Evolutionary conservation across 2,888 invertebrate species (phyloP), one percentile per base, ranked within the genome.

Genomic region (Suillia variegata): DNA sequence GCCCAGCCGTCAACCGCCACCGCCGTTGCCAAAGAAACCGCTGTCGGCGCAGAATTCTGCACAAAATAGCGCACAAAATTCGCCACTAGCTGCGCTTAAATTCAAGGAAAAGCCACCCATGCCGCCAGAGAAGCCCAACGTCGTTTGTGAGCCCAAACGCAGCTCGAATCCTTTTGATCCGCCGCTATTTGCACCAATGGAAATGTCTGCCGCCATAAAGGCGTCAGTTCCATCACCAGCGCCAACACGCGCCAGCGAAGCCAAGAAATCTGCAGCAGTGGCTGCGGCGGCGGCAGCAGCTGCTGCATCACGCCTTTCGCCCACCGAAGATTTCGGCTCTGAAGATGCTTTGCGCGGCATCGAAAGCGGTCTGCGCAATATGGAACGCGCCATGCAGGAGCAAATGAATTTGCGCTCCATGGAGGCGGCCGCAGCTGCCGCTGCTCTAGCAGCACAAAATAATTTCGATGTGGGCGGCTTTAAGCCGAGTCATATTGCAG

Each of bases 381-480:
- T 82, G 82, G 82, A 82, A 62, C 76, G 82, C 18, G 82, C 82
- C 56, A 82, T 82, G 82, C 81, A 82, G 67, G 82, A 82, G 62
- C 82, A 82, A 69, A 80, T 82, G 77, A 82, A 78, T 62, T 58
- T 82, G 42, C 70, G 82, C 17, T 79, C 76, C 24, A 63, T 80
- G 58, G 82, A 82, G 67, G 78, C 75, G 0, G 76, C 75, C 2
- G 71, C 64, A 1, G 68, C 58, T 1, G 61, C 66, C 2, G 60
- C 63, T 5, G 68, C 58, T 1, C 60, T 65, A 2, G 60, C 63
- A 4, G 61, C 70, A 34, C 75, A 74, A 47, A 75, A 75, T 54
- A 77, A 73, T 47, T 76, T 77, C 50, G 79, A 78, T 64, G 63
- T 78, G 38, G 74, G 73, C 54, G 74, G 73, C 54, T 78, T 78